Evolutionary conservation across 2,888 invertebrate genomes (phyloP).

Genomic region (Synanthedon formicaeformis): DNA sequence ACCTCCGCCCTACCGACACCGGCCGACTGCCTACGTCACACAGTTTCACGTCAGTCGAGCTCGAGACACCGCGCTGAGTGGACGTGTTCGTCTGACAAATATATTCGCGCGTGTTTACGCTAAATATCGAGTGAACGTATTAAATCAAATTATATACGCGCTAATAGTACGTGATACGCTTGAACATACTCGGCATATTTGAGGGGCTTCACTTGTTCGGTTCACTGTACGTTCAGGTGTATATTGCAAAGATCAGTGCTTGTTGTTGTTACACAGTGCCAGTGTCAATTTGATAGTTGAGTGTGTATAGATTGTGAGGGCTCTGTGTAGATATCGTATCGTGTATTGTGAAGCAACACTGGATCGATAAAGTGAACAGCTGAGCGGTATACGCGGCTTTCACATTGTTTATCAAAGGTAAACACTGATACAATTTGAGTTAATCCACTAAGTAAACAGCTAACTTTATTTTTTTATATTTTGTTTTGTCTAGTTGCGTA

Average conservation of each 20-base stretch:
- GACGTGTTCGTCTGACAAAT: slow-evolving; percentile 14
- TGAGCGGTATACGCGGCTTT: slow-evolving; percentile 39
- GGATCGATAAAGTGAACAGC: slow-evolving; percentile 54
- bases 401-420: slow-evolving; percentile 43
- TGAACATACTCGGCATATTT: neutral
- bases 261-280: slow-evolving; percentile 36
- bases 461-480: no score
- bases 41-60: slow-evolving; percentile 39
- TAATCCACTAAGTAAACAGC: no score
- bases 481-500: no score
- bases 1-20: slow-evolving; percentile 19
- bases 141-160: neutral
- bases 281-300: slow-evolving; percentile 31
- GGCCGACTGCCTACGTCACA: slow-evolving; percentile 27
- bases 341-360: slow-evolving; percentile 24
- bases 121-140: neutral
- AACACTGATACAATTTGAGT: slow-evolving; percentile 9
- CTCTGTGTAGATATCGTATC: slow-evolving; percentile 7
- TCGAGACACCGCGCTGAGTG: slow-evolving; percentile 24
- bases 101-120: neutral
- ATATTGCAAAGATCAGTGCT: slow-evolving; percentile 33
- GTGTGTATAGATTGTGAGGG: slow-evolving; percentile 31
- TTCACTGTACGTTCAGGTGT: slow-evolving; percentile 40
- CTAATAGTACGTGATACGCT: neutral
- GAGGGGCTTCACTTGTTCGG: neutral